Evolutionary conservation across 2,888 invertebrate genomes (phyloP), one percentile per base, ranked within the genome.

Genomic region (Eucriotettix oculatus): DNA sequence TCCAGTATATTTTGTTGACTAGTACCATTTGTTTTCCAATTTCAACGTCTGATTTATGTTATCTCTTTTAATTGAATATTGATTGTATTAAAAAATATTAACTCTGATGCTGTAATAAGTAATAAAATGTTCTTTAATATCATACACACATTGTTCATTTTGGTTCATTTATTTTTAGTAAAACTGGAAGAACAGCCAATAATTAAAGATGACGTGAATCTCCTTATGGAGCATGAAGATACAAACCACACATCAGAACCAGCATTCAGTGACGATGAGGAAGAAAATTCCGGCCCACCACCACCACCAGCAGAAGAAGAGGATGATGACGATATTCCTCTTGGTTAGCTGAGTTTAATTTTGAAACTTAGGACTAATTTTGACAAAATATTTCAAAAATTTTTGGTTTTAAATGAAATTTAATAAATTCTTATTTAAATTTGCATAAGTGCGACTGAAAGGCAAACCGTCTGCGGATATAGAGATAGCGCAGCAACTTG

Each of bases 191-290:
- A 29, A 29, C 29, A 29, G 29, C 29, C 29, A 29, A 29, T 29
- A 29, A 29, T 29, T 29, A 29, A 29, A 29, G 29, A 29, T 29
- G 29, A 29, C 7, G 29, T 29, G 29, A 29, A 29, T 29, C 29
- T 29, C 7, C 29, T 29, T 5, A 29, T 29, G 2, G 29, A 29
- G 7, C 29, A 29, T 29, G 29, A 29, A 29, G 29, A 29, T 29
- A 29, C 29, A 29, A 29, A 29, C 29, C 64, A 64, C 56, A 42
- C 61, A 42, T 59, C 57, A 3, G 90, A 90, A 68, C 85, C 89
- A 12, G 83, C 83, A 42, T 92, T 91, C 72, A 91, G 90, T 66
- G 91, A 91, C 68, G 90, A 90, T 67, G 91, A 92, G 68, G 90
- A 90, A 61, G 86, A 85, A 43, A 68, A 74, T 58, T 70, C 73